Evolutionary conservation across 2,797 vertebrate species (phyloP).

Genomic region (Melopsittacus undulatus): DNA sequence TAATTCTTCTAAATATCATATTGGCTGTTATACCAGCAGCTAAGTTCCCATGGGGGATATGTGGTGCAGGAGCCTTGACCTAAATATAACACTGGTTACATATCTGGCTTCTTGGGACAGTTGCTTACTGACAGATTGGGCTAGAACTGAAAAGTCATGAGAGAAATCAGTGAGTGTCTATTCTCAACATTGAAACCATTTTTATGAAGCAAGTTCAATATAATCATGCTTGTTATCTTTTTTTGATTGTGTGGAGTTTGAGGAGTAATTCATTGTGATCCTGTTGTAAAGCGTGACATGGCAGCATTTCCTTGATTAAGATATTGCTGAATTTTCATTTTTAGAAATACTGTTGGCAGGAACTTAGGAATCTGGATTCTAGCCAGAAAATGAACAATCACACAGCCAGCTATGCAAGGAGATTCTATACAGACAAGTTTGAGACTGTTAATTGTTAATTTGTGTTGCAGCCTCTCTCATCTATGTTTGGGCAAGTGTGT

Average conservation of each 20-base stretch:
- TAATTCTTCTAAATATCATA: background rate
- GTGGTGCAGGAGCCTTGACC: background rate
- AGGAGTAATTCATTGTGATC: background rate
- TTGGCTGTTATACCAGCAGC: background rate
- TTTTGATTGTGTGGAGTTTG: background rate
- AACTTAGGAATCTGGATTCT: background rate
- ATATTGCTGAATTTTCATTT: slow-evolving; percentile 20
- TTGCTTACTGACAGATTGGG: background rate
- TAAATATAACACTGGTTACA: background rate
- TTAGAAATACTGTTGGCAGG: slow-evolving; percentile 18
- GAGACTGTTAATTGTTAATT: background rate
- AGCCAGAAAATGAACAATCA: slow-evolving; percentile 13
- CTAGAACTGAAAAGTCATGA: background rate
- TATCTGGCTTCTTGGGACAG: background rate
- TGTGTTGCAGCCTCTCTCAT: background rate
- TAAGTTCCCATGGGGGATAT: background rate
- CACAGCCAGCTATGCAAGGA: background rate
- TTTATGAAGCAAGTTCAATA: background rate
- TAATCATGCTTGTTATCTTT: background rate
- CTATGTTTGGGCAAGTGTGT: background rate
- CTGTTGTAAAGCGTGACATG: background rate
- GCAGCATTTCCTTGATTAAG: background rate
- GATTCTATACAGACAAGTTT: background rate
- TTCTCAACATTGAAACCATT: background rate
- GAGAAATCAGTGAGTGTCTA: background rate